Conservation (phyloP, 2,113 vertebrate genomes). For the Hemicordylus capensis region DNA sequence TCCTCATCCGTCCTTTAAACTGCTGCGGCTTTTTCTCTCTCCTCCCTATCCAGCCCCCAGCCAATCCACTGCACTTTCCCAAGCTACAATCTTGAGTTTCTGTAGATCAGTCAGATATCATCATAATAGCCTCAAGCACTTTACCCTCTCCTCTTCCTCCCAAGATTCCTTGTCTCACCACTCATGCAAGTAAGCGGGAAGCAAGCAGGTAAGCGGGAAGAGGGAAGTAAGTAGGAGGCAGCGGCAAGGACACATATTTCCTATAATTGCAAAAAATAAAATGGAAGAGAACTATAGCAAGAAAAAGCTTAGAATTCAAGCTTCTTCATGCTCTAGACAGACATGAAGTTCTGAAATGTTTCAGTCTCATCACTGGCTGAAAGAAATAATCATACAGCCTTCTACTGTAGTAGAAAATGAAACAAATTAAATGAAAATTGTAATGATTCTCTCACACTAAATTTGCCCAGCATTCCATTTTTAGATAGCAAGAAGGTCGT, state of each 20-base stretch:
- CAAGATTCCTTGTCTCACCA: neutral
- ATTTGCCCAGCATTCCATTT: neutral
- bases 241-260: neutral
- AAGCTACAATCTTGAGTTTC: neutral
- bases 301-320: neutral
- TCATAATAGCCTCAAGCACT: too few species aligned
- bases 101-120: neutral
- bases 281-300: neutral
- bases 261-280: neutral
- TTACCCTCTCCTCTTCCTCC: neutral
- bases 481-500: neutral
- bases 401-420: too few species aligned
- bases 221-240: too few species aligned
- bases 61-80: neutral
- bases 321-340: neutral
- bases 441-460: neutral
- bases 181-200: too few species aligned
- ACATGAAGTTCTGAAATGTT: neutral
- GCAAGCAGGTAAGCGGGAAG: neutral
- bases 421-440: too few species aligned
- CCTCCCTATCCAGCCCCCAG: too few species aligned
- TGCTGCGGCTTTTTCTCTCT: neutral
- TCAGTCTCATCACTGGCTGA: neutral
- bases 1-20: neutral
- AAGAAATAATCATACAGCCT: neutral